Percentiles rank a stretch among this genome's conserved stretches.
phyloP scores from a whole-genome alignment of 2,797 vertebrate species.

The Ambastaia sidthimunki region DNA sequence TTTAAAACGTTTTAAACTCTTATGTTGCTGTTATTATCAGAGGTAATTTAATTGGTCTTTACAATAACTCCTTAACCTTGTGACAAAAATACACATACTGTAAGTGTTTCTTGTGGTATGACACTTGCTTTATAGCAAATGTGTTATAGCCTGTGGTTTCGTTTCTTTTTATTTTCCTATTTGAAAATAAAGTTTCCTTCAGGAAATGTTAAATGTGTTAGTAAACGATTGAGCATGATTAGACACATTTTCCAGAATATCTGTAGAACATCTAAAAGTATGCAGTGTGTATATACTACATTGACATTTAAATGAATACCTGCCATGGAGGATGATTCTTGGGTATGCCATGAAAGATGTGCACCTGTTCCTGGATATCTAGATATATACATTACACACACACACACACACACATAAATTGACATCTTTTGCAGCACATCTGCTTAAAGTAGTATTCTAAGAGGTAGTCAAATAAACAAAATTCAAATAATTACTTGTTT shows the following conservation, averaged over 20 bases:
- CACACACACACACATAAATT: neutral
- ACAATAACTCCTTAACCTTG: neutral
- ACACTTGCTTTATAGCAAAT: constrained; percentile 4
- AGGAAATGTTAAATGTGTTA: neutral
- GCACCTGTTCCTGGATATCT: constrained; percentile 33
- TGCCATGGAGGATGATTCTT: neutral
- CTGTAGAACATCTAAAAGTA: neutral
- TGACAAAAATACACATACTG: constrained; percentile 4
- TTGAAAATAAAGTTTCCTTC: neutral
- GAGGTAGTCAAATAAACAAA: neutral
- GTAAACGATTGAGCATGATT: neutral
- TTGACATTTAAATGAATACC: constrained; percentile 3
- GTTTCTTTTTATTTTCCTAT: neutral
- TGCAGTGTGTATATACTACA: neutral
- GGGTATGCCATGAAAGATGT: constrained; percentile 25
- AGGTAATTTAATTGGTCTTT: constrained; percentile 6
- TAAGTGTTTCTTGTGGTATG: neutral
- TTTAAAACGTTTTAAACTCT: neutral
- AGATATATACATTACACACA: neutral
- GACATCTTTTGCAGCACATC: constrained; percentile 10
- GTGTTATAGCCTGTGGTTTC: constrained; percentile 17
- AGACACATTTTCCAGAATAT: neutral
- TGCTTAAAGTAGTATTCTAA: neutral
- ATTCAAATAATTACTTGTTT: neutral
- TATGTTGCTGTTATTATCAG: neutral